Evolutionary conservation across 2,113 vertebrate genomes (phyloP), one percentile per base, ranked within the genome.

Genomic region (Phycodurus eques): DNA sequence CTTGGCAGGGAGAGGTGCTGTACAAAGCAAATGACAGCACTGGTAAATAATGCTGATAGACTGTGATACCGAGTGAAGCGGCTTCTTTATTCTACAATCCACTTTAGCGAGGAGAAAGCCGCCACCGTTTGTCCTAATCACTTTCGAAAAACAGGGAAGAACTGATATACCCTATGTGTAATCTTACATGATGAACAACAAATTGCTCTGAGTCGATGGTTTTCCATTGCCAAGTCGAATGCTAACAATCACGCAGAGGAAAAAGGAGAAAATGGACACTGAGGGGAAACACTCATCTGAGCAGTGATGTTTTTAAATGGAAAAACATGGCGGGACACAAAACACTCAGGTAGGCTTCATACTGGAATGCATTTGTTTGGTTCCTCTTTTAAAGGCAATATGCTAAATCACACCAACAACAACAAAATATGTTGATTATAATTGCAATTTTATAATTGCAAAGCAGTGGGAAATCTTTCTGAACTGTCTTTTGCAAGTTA

Each of bases 21-120:
- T 85, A 88, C 89, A 93, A 90, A 92, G 92, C 90, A 90, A 90
- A 88, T 92, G 91, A 91, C 90, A 92, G 90, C 87, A 90, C 89
- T 88, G 88, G 85, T 89, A 89, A 92, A 92, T 88, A 90, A 88
- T 88, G 88, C 89, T 90, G 88, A 92, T 91, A 87, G 89, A 92
- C 90, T 88, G 85, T 73, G 81, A 91, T 89, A 91, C 84, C 84
- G 90, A 80, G 88, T 85, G 88, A 82, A 88, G 89, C 87, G 75
- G 85, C 83, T 85, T 88, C 88, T 90, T 91, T 88, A 91, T 90
- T 88, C 80, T 61, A 81, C 85, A 82, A 86, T 85, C 74, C 73
- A 87, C 85, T 83, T 82, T 85, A 86, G 80, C 80, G 80, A 80
- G 83, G 85, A 78, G 84, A 85, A 84, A 64, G 76, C 78, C 31